Percentiles rank a stretch among this genome's conserved stretches.
These are phyloP conservation scores for Eugnorisma glareosa DNA, from an alignment of 2,888 invertebrate genomes.

Conservation along the genomic window DNA sequence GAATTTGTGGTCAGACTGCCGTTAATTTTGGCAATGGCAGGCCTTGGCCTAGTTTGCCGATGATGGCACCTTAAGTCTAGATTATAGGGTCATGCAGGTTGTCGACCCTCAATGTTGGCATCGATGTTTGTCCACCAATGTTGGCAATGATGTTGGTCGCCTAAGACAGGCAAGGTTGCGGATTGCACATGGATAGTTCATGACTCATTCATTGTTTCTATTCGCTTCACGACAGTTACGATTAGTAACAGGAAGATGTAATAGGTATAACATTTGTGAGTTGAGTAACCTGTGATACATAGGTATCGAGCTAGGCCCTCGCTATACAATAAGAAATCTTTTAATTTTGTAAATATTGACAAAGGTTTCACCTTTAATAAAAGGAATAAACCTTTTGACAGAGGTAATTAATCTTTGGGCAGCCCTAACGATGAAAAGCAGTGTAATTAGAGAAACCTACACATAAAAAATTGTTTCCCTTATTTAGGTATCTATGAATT, in stretches of 20 bases:
- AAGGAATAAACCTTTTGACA: neutral
- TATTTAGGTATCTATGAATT: neutral
- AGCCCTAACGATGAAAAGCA: neutral
- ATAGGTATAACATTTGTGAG: neutral
- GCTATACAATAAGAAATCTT: neutral
- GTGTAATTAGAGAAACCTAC: neutral
- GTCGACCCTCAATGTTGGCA: conserved; percentile 4
- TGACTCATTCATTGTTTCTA: conserved; percentile 26
- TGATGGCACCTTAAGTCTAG: neutral
- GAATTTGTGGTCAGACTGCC: conserved; percentile 8
- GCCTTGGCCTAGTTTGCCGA: neutral
- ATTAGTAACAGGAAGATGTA: neutral
- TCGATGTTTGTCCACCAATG: neutral
- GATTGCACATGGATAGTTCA: conserved; percentile 7
- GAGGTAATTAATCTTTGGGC: neutral
- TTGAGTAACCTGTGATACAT: neutral
- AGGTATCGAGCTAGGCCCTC: neutral
- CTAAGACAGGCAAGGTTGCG: neutral
- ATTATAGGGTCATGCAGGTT: neutral
- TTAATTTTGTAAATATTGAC: neutral
- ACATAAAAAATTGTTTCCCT: too few relatives aligned
- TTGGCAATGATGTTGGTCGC: conserved; percentile 18
- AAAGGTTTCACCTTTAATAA: neutral
- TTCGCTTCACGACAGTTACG: neutral
- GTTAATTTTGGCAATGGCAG: conserved; percentile 26